Conservation (phyloP, 2,113 vertebrate genomes). For the Pica pica region DNA sequence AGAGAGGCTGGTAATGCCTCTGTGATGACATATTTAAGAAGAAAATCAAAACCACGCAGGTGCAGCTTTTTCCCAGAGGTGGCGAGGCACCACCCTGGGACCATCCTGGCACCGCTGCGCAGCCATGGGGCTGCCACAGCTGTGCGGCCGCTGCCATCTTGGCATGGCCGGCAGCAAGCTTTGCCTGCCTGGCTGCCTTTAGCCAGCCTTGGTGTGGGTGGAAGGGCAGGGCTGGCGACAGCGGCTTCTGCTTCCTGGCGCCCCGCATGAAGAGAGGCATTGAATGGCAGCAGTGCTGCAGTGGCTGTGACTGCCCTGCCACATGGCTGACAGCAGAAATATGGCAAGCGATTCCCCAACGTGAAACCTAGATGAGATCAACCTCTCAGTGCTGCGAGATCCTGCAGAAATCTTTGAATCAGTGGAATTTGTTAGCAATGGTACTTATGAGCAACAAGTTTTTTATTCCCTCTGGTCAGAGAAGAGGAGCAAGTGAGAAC, state of each 20-base stretch:
- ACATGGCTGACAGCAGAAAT: background rate
- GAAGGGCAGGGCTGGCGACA: background rate
- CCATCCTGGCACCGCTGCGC: rapidly evolving
- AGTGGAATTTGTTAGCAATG: background rate
- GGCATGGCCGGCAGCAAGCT: background rate
- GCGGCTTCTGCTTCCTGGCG: background rate
- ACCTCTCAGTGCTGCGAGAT: background rate
- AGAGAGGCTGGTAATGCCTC: background rate
- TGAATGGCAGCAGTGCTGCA: background rate
- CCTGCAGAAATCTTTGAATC: background rate
- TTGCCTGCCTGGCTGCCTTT: background rate
- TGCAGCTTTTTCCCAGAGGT: background rate
- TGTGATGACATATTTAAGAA: background rate
- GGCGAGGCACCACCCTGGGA: background rate
- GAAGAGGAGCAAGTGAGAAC: background rate
- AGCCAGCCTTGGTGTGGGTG: background rate
- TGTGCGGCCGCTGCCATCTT: rapidly evolving
- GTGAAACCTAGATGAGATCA: background rate
- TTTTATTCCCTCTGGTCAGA: background rate
- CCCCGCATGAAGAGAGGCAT: background rate
- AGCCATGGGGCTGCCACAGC: background rate
- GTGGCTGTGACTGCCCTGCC: rapidly evolving
- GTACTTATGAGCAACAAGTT: background rate
- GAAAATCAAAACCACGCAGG: background rate
- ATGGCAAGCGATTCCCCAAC: rapidly evolving